phyloP scores from a whole-genome alignment of 2,113 vertebrate genomes.

The Elephas maximus region DNA sequence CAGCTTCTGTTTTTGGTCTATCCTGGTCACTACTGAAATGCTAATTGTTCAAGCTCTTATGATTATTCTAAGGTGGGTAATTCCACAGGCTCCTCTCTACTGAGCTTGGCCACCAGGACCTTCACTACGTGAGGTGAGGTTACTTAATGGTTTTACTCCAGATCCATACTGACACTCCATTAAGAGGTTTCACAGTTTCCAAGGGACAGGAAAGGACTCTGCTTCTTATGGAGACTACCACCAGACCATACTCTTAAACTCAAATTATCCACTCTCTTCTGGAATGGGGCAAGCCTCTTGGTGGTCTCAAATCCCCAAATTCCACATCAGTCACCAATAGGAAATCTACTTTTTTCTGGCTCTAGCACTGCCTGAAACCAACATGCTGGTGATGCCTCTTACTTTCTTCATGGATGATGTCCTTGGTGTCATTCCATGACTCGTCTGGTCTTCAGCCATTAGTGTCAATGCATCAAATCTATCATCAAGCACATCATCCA shows the following conservation, averaged over 20 bases:
- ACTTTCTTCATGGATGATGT: no score
- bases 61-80: neutral
- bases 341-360: slow-evolving; percentile 13
- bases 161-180: neutral
- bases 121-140: neutral
- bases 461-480: no score
- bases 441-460: no score
- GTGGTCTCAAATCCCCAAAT: neutral
- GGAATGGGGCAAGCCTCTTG: neutral
- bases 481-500: no score
- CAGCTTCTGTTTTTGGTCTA: neutral
- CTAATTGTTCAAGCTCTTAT: neutral
- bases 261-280: neutral
- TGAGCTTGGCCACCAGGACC: neutral
- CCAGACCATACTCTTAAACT: neutral
- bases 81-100: neutral
- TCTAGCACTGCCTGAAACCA: neutral
- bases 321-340: neutral
- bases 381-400: neutral
- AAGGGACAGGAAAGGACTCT: neutral
- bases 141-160: neutral
- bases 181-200: slow-evolving; percentile 22
- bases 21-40: neutral
- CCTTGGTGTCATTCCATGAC: no score
- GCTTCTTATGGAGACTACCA: neutral